phyloP scores from a whole-genome alignment of 2,888 invertebrate species.

The Diaphora mendica region DNA sequence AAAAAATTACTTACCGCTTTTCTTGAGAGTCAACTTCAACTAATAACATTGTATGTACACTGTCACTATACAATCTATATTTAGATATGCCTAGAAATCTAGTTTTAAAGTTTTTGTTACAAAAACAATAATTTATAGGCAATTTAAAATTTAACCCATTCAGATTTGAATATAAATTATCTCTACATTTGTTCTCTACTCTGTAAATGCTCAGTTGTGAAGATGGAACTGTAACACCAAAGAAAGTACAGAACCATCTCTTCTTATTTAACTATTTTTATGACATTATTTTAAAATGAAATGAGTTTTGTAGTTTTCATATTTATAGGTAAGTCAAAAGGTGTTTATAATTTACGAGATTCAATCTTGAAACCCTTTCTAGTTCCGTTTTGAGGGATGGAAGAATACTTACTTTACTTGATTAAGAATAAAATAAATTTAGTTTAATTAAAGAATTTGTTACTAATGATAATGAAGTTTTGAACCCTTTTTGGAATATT shows the following conservation, averaged over 20 bases:
- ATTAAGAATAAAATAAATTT: conserved; percentile 22
- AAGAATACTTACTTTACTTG: background rate
- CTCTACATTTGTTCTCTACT: conserved; percentile 52
- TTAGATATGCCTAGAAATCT: too few relatives aligned
- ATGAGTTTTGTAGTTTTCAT: conserved; percentile 69
- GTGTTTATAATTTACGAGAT: conserved; percentile 51
- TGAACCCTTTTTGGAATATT: background rate
- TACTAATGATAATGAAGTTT: background rate
- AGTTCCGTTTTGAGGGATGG: conserved; percentile 23
- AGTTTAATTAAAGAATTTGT: background rate
- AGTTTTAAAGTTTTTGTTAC: background rate
- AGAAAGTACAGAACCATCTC: conserved; percentile 70
- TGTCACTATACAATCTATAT: too few relatives aligned
- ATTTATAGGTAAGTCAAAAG: conserved; percentile 60
- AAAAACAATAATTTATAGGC: background rate
- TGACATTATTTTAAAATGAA: conserved; percentile 74
- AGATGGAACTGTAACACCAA: conserved; percentile 74
- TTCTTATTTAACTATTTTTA: conserved; percentile 80
- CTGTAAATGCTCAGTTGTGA: conserved; percentile 72
- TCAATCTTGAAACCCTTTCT: conserved; percentile 36
- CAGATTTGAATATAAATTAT: background rate
- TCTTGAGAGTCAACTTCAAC: too few relatives aligned
- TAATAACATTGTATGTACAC: too few relatives aligned
- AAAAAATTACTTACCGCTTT: background rate
- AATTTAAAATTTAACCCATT: background rate